phyloP scores from a whole-genome alignment of 2,888 invertebrate species.

The Ichneumon xanthorius region DNA sequence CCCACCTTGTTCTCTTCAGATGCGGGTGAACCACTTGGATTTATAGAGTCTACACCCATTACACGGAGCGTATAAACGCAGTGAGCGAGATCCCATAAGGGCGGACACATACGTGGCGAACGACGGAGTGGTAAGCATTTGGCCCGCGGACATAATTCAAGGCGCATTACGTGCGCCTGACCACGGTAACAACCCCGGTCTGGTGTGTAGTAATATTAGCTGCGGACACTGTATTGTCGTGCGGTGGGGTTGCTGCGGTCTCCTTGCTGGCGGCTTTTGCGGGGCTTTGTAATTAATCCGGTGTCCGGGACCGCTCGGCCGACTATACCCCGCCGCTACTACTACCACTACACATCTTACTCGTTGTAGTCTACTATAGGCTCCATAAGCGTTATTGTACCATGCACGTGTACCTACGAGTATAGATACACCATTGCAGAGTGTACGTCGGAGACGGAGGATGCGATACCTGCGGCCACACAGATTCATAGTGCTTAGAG shows the following conservation, averaged over 20 bases:
- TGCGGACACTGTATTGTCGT: slow-evolving; percentile 73
- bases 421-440: slow-evolving; percentile 39
- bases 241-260: slow-evolving; percentile 70
- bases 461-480: slow-evolving; percentile 54
- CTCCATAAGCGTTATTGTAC: slow-evolving; percentile 46
- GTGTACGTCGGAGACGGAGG: slow-evolving; percentile 23
- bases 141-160: slow-evolving; percentile 70
- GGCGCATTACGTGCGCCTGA: slow-evolving; percentile 68
- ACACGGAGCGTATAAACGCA: slow-evolving; percentile 50
- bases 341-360: slow-evolving; percentile 54
- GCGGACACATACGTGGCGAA: slow-evolving; percentile 1
- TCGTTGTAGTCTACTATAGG: slow-evolving; percentile 39
- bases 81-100: slow-evolving; percentile 7
- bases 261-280: slow-evolving; percentile 73
- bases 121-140: slow-evolving; percentile 55
- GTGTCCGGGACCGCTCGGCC: slow-evolving; percentile 63
- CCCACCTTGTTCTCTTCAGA: background rate
- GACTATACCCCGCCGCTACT: slow-evolving; percentile 54
- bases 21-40: slow-evolving; percentile 36
- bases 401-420: slow-evolving; percentile 13
- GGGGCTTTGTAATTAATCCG: slow-evolving; percentile 74
- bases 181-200: slow-evolving; percentile 62
- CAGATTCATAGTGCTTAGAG: slow-evolving; percentile 66
- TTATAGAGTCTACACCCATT: slow-evolving; percentile 38
- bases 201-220: slow-evolving; percentile 71